Evolutionary conservation across 2,113 vertebrate genomes (phyloP), one percentile per base, ranked within the genome.

Genomic region (Paramormyrops kingsleyae): DNA sequence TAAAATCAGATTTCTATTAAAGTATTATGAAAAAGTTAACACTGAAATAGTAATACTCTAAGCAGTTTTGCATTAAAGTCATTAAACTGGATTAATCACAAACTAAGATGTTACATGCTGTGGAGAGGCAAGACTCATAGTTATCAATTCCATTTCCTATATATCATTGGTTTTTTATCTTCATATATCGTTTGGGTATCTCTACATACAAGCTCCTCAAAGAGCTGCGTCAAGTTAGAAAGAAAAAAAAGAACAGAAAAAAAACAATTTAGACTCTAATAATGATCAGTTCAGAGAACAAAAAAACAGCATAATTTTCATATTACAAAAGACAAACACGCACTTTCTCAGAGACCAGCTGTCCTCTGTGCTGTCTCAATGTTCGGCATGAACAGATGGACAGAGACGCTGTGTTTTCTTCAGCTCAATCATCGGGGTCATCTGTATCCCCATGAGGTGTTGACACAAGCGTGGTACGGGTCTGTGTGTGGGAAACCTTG

Each of bases 301-400:
- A 56, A 87, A 87, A 87, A 31, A 39, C 31, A 35, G 49, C 50
- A 87, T 52, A 53, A 87, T 52, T 52, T 53, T 87, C 50, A 87
- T 87, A 53, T 35, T 27, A 84, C 47, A 89, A 44, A 53, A n/a
- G 24, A 88, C 31, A 88, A 24, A 53, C 19, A 46, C 0, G 91
- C 91, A 91, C 92, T 91, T 91, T 93, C 93, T 91, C 90, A 83
- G 49, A 83, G 42, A 85, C 92, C 94, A 95, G 93, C 92, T 94
- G 93, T 90, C 80, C 44, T 12, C 19, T 46, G 59, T 39, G 47
- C 42, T 4, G 88, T 83, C 47, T 83, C 66, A 7, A 21, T 80
- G 39, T 87, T 91, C 2, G 90, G 35, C 90, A 91, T 91, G 90
- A 94, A 85, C 91, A 92, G 93, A 93, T 92, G 93, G 94, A 94